Evolutionary conservation across 2,113 vertebrate genomes (phyloP), one percentile per base, ranked within the genome.

Genomic region (Malurus cyaneus): DNA sequence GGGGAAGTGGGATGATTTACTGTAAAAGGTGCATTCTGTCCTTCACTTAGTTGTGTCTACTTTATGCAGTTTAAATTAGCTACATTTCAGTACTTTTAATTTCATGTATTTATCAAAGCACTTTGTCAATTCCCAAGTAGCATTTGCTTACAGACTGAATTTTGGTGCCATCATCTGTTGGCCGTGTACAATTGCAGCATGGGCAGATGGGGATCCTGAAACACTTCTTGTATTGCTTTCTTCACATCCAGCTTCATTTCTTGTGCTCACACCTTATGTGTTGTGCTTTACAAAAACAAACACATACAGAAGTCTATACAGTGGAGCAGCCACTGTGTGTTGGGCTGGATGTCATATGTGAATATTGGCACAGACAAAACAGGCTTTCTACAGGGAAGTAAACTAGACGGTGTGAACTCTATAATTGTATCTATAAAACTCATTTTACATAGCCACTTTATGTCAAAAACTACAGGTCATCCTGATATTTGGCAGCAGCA

Each of bases 121-220:
- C 19, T 67, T 57, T 53, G 47, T 42, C 67, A 36, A 9, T 54
- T 81, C 56, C 17, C 7, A 5, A 15, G 49, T 1, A 88, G 64
- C 7, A 2, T 62, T 66, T 28, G 44, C 18, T 60, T 73, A 73
- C 91, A 20, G 8, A 32, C 83, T 97, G 96, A 85, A 87, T 88
- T 85, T 81, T 92, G 95, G 96, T 85, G 97, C 97, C 98, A 98
- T 96, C 98, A 85, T 70, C 96, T 96, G 98, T 94, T 89, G 28
- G 19, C 71, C 34, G 5, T 17, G 18, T 32, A 61, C 59, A 90
- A 96, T 60, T 94, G 86, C 90, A 88, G 29, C 41, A n/a, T 1
- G 23, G 53, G 36, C 73, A 54, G 59, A 12, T 17, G 28, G 31
- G 47, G 50, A 77, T 66, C 31, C 86, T 50, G 56, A 67, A 62